Conservation (phyloP, 2,888 invertebrate genomes). For the Noctuana brunneofusca region DNA sequence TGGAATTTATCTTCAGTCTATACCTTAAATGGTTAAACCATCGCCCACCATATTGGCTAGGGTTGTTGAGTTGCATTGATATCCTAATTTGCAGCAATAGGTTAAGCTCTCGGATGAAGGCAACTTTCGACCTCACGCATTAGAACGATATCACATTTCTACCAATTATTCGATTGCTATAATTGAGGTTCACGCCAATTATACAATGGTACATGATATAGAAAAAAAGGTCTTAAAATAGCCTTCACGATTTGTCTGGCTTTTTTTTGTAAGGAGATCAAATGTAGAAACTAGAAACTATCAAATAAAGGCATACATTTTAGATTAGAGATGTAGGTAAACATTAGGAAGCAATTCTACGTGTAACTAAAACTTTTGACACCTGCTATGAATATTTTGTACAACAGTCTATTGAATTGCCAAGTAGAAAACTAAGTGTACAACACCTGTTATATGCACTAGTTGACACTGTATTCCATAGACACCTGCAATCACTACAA, state of each 20-base stretch:
- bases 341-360: background rate
- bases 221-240: background rate
- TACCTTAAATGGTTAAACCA: too few relatives aligned
- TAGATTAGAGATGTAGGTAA: background rate
- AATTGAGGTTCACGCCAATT: too few relatives aligned
- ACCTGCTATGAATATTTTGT: background rate
- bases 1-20: too few relatives aligned
- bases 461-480: conserved; percentile 27
- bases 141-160: too few relatives aligned
- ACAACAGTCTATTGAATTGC: background rate
- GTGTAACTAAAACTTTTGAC: background rate
- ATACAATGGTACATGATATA: too few relatives aligned
- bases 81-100: too few relatives aligned
- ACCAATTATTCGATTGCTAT: too few relatives aligned
- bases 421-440: conserved; percentile 7
- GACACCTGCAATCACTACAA: conserved; percentile 21
- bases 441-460: conserved; percentile 19
- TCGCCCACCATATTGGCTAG: too few relatives aligned
- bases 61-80: too few relatives aligned
- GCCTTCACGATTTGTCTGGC: too few relatives aligned
- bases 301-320: background rate
- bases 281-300: background rate
- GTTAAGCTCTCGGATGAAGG: too few relatives aligned
- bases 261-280: background rate
- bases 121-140: too few relatives aligned